Conservation (phyloP, 2,113 vertebrate genomes). For the Marmota flaviventris region DNA sequence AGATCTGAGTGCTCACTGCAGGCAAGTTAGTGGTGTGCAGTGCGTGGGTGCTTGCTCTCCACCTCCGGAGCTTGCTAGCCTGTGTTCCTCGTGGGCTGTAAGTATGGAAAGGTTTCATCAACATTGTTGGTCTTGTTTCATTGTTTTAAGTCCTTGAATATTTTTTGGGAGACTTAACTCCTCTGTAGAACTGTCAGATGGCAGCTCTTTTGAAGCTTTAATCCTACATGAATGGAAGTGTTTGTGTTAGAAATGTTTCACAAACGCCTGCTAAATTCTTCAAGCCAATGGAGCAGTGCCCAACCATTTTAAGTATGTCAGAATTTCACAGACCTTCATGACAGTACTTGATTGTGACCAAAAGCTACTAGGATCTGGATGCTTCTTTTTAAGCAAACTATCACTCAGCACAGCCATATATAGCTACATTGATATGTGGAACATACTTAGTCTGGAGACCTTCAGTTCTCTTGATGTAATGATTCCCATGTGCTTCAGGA, state of each 20-base stretch:
- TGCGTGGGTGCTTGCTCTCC: not conserved
- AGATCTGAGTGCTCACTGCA: not conserved
- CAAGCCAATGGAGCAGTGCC: not conserved
- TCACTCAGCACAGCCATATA: not conserved
- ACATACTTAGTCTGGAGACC: slow-evolving; percentile 3
- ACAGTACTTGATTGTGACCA: not conserved
- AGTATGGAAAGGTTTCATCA: not conserved
- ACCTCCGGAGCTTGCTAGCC: not conserved
- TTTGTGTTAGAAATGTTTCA: slow-evolving; percentile 24
- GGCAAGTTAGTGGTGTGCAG: not conserved
- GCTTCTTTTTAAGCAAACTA: slow-evolving; percentile 4
- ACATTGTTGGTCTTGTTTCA: not conserved
- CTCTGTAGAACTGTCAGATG: not conserved
- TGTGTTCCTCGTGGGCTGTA: not conserved
- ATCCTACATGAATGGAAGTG: not conserved
- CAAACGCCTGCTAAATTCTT: slow-evolving; percentile 32
- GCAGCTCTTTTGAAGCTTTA: slow-evolving; percentile 36
- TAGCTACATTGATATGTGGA: not conserved
- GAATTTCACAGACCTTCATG: not conserved
- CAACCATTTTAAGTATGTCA: not conserved
- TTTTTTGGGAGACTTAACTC: slow-evolving; percentile 14
- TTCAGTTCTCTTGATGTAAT: not conserved
- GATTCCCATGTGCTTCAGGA: not conserved
- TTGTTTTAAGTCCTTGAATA: not conserved
- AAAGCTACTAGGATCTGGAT: not conserved